Percentiles rank a stretch among this genome's conserved stretches.
Evolutionary conservation across 2,113 vertebrate species (phyloP).

Genomic region (Lynx canadensis): DNA sequence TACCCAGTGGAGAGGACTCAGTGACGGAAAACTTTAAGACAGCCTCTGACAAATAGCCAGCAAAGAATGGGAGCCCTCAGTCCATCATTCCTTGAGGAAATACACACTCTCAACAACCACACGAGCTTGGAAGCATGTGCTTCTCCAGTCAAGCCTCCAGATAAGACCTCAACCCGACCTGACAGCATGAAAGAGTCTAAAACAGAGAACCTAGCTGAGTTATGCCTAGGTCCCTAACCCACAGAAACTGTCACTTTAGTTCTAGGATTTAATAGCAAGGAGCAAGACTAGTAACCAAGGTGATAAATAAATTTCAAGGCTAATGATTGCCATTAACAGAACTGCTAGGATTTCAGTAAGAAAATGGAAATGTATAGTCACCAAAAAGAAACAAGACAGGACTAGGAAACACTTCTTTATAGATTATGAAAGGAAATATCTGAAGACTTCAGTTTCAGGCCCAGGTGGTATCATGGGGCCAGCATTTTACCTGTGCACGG

Average conservation of each 20-base stretch:
- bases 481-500: background rate
- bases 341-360: background rate
- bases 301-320: slow-evolving; percentile 18
- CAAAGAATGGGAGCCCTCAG: background rate
- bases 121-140: background rate
- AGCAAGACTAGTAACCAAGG: slow-evolving; percentile 20
- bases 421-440: background rate
- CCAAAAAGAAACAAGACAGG: background rate
- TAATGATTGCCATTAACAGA: slow-evolving; percentile 33
- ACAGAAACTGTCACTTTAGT: slow-evolving; percentile 17
- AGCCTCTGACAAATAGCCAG: background rate
- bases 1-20: background rate
- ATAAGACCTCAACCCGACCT: background rate
- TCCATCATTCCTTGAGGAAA: background rate
- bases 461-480: background rate
- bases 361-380: background rate
- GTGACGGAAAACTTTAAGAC: background rate
- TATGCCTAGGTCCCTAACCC: background rate
- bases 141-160: background rate
- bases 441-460: background rate
- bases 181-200: background rate
- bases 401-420: background rate
- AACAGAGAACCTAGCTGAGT: background rate
- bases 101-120: background rate
- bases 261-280: slow-evolving; percentile 18